phyloP scores from a whole-genome alignment of 2,113 vertebrate genomes.

The Triplophysa siluroides region DNA sequence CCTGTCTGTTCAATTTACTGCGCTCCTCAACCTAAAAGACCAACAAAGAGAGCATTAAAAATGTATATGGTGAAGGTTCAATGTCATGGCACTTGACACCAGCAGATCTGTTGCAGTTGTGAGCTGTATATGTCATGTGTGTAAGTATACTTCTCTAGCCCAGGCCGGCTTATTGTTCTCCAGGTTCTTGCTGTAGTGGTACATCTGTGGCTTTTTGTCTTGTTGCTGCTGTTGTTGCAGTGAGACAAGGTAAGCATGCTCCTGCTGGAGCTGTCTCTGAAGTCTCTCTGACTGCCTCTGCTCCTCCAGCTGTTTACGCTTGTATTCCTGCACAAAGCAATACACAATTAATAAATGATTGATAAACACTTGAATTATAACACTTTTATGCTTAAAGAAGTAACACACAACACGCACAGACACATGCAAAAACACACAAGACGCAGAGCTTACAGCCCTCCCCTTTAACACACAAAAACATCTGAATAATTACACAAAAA shows the following conservation, averaged over 20 bases:
- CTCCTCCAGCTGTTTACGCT: slow-evolving; percentile 91
- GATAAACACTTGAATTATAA: not conserved
- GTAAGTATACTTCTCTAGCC: slow-evolving; percentile 83
- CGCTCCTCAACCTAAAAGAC: slow-evolving; percentile 84
- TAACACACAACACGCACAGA: slow-evolving; percentile 6
- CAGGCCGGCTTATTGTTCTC: slow-evolving; percentile 87
- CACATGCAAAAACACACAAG: slow-evolving; percentile 17
- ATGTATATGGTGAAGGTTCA: no score
- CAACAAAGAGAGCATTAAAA: not conserved
- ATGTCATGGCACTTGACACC: no score
- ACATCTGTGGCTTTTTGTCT: slow-evolving; percentile 84
- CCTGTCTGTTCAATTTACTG: slow-evolving; percentile 86
- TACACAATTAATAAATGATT: not conserved
- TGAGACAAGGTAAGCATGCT: slow-evolving; percentile 90
- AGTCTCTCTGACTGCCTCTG: slow-evolving; percentile 89
- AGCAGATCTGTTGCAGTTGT: not conserved
- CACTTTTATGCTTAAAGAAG: not conserved
- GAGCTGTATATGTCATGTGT: not conserved
- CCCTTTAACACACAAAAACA: not conserved
- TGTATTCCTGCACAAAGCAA: slow-evolving; percentile 81
- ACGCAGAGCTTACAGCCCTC: not conserved
- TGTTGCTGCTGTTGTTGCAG: slow-evolving; percentile 84
- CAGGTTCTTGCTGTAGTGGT: slow-evolving; percentile 85
- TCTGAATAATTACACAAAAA: not conserved
- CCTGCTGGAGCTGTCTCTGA: slow-evolving; percentile 91